phyloP scores from a whole-genome alignment of 1,140 invertebrate genomes.

The Caenorhabditis remanei region DNA sequence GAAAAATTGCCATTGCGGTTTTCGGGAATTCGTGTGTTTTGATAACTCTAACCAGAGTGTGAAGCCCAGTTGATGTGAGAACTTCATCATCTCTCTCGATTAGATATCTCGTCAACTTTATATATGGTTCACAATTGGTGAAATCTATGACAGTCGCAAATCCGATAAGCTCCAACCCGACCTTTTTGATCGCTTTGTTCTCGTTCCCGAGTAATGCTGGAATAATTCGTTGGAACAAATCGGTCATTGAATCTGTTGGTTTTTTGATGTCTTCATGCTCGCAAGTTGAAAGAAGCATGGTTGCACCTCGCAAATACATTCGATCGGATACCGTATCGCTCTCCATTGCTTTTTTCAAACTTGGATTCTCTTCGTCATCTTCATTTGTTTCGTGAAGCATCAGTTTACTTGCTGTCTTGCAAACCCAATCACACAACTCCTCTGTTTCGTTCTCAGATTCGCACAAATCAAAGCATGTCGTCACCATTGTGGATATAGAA shows the following conservation, averaged over 20 bases:
- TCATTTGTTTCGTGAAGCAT: neutral
- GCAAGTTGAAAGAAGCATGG: slow-evolving; percentile 30
- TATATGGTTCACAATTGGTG: neutral
- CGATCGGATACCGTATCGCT: neutral
- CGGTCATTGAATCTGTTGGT: neutral
- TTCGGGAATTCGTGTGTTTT: slow-evolving; percentile 16
- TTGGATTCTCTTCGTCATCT: neutral
- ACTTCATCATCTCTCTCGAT: slow-evolving; percentile 33
- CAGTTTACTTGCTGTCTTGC: neutral
- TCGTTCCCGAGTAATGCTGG: neutral
- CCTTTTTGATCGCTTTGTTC: neutral
- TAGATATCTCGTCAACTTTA: slow-evolving; percentile 6
- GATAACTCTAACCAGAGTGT: slow-evolving; percentile 1
- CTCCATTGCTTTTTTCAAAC: slow-evolving; percentile 16
- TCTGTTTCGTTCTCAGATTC: neutral
- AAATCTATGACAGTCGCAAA: slow-evolving; percentile 10
- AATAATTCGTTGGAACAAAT: neutral
- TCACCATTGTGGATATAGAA: neutral
- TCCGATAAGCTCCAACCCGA: slow-evolving; percentile 36
- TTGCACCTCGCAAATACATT: slow-evolving; percentile 17
- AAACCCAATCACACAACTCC: slow-evolving; percentile 1
- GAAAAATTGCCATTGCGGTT: slow-evolving; percentile 3
- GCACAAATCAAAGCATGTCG: neutral
- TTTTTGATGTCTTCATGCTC: slow-evolving; percentile 23
- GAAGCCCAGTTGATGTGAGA: slow-evolving; percentile 4